Base-by-base conservation (phyloP, 2,797 vertebrate species). In the Danio tinwini region DNA sequence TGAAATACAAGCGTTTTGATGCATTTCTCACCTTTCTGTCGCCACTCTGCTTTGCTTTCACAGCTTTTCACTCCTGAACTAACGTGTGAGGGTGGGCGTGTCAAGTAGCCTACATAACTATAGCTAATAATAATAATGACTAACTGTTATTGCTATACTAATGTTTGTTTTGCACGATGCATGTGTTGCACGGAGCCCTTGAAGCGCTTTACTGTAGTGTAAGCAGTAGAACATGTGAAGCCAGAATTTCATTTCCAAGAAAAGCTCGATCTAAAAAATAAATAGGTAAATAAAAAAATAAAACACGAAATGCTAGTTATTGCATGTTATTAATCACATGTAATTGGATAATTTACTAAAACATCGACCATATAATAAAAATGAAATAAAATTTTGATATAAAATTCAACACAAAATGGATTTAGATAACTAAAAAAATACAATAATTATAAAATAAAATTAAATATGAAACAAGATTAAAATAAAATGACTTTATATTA, bases 21-120 rank as follows among this genome's bases (percentile, higher is more conserved):
- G 52, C 8, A 55, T 52, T 61, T 68, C 55, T 78, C 17, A 78
- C 76, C 76, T 63, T 71, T 68, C 52, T 2, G n/a, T 7, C 2
- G 19, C 37, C 17, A 10, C 47, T 50, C 55, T 29, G 29, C 42
- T 58, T 45, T 17, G 55, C 55, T 45, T 45, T 45, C 40, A 72
- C 55, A 16, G 55, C 44, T 16, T 47, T 50, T 42, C 56, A 17
- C 72, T 62, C 75, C 29, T 37, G 56, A 45, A 42, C 12, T 62
- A 52, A 63, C 29, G 6, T n/a, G 6, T 56, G 44, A 12, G 2
- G 14, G 3, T 37, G 76, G 76, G 65, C 67, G 76, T 71, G 56
- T 17, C 62, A 16, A 16, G 16, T 7, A 6, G 4, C 21, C 21
- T 13, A 6, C 29, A 61, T 11, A 61, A 11, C 2, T 13, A 29